Conservation (phyloP, 2,797 vertebrate species). For the Halcyon badia region DNA sequence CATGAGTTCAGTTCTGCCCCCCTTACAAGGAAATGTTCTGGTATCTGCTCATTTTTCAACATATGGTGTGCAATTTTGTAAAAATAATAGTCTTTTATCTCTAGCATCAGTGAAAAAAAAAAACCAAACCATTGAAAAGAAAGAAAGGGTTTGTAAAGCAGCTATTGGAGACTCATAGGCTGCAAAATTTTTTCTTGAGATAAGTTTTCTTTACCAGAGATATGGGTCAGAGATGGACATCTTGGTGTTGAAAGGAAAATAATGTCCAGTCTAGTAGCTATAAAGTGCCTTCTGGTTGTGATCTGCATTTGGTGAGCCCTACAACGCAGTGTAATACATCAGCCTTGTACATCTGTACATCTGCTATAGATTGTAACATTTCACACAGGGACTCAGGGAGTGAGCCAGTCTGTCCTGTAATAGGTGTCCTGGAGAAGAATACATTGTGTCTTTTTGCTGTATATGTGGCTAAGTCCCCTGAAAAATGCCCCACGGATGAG, state of each 20-base stretch:
- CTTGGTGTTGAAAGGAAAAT: neutral
- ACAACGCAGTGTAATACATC: neutral
- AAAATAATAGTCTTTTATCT: neutral
- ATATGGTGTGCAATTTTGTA: neutral
- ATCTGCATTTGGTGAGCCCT: neutral
- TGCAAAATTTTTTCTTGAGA: neutral
- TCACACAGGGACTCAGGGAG: neutral
- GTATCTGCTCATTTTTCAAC: neutral
- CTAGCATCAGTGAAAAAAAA: neutral
- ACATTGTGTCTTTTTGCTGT: neutral
- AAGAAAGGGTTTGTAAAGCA: neutral
- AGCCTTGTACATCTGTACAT: neutral
- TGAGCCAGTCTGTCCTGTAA: accelerated
- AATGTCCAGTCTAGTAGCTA: neutral
- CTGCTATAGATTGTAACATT: neutral
- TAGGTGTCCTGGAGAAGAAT: neutral
- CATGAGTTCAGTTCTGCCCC: neutral
- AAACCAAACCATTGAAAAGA: neutral
- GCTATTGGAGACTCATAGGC: neutral
- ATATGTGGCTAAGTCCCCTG: too few species aligned
- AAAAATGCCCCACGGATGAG: neutral
- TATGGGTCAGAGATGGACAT: neutral
- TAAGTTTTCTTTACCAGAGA: neutral
- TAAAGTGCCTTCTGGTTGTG: neutral
- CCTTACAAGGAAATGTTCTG: neutral